Evolutionary conservation across 53 echinoderm and acorn worm species (phyloP).

Genomic region (Holothuria scabra): DNA sequence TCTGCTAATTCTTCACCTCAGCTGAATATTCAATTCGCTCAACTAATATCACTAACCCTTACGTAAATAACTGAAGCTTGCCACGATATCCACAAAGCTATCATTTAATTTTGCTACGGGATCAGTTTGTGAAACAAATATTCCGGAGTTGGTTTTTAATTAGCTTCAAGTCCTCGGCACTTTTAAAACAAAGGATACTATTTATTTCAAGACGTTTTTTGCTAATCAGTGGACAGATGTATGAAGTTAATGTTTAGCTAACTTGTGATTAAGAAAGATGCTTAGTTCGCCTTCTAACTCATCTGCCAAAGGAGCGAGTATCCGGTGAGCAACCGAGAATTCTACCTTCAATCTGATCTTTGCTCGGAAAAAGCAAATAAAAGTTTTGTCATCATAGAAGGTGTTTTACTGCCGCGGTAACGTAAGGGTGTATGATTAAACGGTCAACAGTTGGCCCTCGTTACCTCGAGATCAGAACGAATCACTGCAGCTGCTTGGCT

Average conservation of each 20-base stretch:
- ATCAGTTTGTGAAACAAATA: constrained; percentile 27
- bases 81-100: constrained; percentile 1
- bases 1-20: too few relatives aligned
- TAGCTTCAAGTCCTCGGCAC: constrained; percentile 36
- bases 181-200: constrained; percentile 31
- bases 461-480: not conserved
- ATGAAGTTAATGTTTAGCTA: constrained; percentile 16
- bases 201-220: constrained; percentile 3
- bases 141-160: constrained; percentile 19
- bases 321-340: too few relatives aligned
- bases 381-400: too few relatives aligned
- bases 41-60: too few relatives aligned
- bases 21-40: too few relatives aligned
- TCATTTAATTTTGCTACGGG: constrained; percentile 32
- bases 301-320: too few relatives aligned
- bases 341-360: too few relatives aligned
- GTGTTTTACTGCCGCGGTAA: too few relatives aligned
- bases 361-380: too few relatives aligned
- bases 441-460: constrained; percentile 3
- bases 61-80: too few relatives aligned
- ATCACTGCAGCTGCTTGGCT: constrained; percentile 4
- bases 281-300: too few relatives aligned
- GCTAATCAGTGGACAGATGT: constrained; percentile 22
- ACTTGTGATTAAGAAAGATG: constrained; percentile 12
- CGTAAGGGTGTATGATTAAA: constrained; percentile 9